Base-by-base conservation (phyloP, 2,888 invertebrate genomes). In the Drosophila sordidula region DNA sequence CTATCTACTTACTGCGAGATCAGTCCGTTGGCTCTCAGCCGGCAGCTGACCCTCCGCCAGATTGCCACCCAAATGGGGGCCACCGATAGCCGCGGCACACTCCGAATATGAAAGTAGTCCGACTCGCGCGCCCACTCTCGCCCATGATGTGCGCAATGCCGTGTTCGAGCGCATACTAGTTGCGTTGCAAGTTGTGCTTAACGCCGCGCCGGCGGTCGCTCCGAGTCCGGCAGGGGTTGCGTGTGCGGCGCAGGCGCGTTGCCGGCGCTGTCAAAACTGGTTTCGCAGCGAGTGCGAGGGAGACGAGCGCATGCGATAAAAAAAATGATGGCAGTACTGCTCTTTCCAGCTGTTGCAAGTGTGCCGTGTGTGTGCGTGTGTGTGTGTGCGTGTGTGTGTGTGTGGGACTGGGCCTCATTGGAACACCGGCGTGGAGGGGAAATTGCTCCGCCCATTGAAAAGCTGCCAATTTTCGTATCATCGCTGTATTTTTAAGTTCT, bases 161-260 rank as follows among this genome's bases (percentile, higher is more conserved):
- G 86, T 89, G 91, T 90, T 91, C 90, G 90, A 91, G 89, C 91
- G 91, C 91, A 91, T 90, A 91, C 91, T 91, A 90, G 91, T 91
- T 91, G 89, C 78, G 80, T 91, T 91, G 90, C 81, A 83, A 84
- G 82, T 85, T 80, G 79, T 76, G 71, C 75, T 80, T 69, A 54
- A 59, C 62, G 75, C 62, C 63, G 65, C 62, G 58, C 63, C 52
- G 18, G 47, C 38, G 14, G 42, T 39, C 55, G 64, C 47, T 59
- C 44, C 32, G 54, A 57, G 67, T 46, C 36, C 59, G 42, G 56
- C 64, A 71, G 81, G 84, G 79, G 86, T 73, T 78, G 84, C 54
- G 52, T 47, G 57, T 50, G 54, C 61, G 68, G 84, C 89, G 89
- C 89, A 84, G 89, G 90, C 71, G 90, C 74, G 22, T 64, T 63